These are phyloP conservation scores for Girardinichthys multiradiatus DNA, from an alignment of 2,113 vertebrate species.

Conservation along the genomic window DNA sequence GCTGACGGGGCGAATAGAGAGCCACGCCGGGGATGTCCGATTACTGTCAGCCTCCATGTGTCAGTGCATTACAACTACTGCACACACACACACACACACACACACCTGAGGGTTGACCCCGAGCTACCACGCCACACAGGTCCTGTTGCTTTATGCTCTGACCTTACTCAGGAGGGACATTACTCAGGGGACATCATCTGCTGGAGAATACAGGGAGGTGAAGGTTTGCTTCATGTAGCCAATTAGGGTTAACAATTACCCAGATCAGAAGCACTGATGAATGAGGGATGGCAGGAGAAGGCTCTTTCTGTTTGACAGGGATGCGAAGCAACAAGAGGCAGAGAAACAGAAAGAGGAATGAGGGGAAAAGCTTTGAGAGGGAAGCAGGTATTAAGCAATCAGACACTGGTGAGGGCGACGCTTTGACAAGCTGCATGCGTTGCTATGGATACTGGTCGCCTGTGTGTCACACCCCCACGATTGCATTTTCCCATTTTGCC, in stretches of 20 bases:
- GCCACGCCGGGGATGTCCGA: slow-evolving; percentile 68
- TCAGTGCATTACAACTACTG: slow-evolving; percentile 58
- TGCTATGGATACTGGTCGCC: slow-evolving; percentile 72
- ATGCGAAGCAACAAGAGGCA: slow-evolving; percentile 9
- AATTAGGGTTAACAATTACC: slow-evolving; percentile 67
- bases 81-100: slow-evolving; percentile 29
- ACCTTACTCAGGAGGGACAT: slow-evolving; percentile 51
- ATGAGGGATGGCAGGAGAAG: slow-evolving; percentile 43
- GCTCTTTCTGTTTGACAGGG: slow-evolving; percentile 6
- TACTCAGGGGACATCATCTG: slow-evolving; percentile 33
- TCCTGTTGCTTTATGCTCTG: slow-evolving; percentile 23
- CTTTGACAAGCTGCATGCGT: slow-evolving; percentile 73
- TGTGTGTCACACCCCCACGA: slow-evolving; percentile 32
- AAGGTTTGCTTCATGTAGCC: slow-evolving; percentile 54
- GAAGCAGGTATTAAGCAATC: slow-evolving; percentile 67
- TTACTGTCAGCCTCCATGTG: slow-evolving; percentile 73
- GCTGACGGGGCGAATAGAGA: no score
- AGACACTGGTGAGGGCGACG: slow-evolving; percentile 59
- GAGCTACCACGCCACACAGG: slow-evolving; percentile 54
- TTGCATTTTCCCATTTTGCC: slow-evolving; percentile 1
- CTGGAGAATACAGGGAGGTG: slow-evolving; percentile 34
- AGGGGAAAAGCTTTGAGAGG: slow-evolving; percentile 22
- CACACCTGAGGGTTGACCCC: slow-evolving; percentile 39
- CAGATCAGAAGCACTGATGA: slow-evolving; percentile 46
- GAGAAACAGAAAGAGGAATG: slow-evolving; percentile 24